phyloP scores from a whole-genome alignment of 2,797 vertebrate species.

The Myripristis murdjan region DNA sequence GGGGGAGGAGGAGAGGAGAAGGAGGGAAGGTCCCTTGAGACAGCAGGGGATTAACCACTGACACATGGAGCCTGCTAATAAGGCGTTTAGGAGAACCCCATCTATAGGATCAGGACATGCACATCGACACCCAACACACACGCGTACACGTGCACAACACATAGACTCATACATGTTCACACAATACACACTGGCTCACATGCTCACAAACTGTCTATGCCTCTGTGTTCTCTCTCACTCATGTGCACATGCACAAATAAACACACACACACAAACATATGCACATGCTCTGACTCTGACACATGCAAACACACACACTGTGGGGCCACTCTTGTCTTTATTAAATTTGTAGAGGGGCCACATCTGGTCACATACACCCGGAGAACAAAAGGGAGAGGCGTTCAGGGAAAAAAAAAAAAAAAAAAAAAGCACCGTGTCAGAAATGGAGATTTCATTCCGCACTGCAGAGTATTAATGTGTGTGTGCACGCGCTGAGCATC shows the following conservation, averaged over 20 bases:
- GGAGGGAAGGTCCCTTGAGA: conserved; percentile 66
- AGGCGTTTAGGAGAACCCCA: conserved; percentile 67
- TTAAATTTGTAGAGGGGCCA: conserved; percentile 87
- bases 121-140: conserved; percentile 43
- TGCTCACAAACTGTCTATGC: background rate
- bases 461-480: conserved; percentile 79
- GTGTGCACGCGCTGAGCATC: conserved; percentile 81
- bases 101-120: conserved; percentile 65
- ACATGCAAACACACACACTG: conserved; percentile 1
- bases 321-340: conserved; percentile 69
- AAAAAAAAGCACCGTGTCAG: conserved; percentile 57
- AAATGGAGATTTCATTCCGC: conserved; percentile 79
- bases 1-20: conserved; percentile 29
- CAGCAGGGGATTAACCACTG: conserved; percentile 84
- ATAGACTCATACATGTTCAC: background rate
- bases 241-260: background rate
- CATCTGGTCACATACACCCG: conserved; percentile 83
- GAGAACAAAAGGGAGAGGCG: conserved; percentile 80
- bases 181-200: background rate
- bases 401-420: conserved; percentile 20
- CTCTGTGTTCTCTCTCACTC: background rate
- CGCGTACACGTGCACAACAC: conserved; percentile 20
- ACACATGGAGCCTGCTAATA: conserved; percentile 87
- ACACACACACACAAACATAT: background rate
- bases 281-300: background rate